Evolutionary conservation across 2,113 vertebrate genomes (phyloP).

Genomic region (Ictidomys tridecemlineatus): DNA sequence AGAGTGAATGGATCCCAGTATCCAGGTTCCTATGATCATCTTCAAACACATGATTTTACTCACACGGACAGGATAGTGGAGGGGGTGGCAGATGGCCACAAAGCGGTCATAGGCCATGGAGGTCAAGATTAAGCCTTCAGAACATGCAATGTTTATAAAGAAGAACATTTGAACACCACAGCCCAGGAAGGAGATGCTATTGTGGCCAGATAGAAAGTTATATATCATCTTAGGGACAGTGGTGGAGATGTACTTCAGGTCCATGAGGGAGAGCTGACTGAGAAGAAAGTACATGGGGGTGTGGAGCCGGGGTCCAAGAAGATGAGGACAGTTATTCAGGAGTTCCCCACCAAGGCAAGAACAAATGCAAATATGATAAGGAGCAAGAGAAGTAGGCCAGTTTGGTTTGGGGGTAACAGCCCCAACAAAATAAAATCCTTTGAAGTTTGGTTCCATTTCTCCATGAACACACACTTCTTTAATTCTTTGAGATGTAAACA

Average conservation of each 20-base stretch:
- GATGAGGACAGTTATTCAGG: background rate
- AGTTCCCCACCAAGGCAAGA: background rate
- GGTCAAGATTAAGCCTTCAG: constrained; percentile 64
- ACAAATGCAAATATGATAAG: background rate
- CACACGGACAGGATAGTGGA: constrained; percentile 63
- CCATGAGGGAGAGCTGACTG: constrained; percentile 41
- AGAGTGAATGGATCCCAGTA: background rate
- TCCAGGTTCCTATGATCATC: constrained; percentile 55
- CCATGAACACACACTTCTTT: background rate
- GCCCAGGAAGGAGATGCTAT: constrained; percentile 18
- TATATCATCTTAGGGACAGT: background rate
- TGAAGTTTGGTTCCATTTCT: constrained; percentile 62
- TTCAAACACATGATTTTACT: constrained; percentile 22
- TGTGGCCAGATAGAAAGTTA: constrained; percentile 30
- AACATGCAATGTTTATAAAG: background rate
- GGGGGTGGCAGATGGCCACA: constrained; percentile 68
- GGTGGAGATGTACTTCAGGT: no score
- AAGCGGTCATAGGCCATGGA: constrained; percentile 68
- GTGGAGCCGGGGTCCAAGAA: no score
- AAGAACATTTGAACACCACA: constrained; percentile 53
- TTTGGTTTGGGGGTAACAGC: background rate
- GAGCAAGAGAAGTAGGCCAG: background rate
- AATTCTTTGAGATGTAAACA: background rate
- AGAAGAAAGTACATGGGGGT: no score
- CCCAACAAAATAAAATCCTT: constrained; percentile 50